A percentile compares a stretch with the other conserved stretches of the same genome.
Conservation (phyloP, 2,797 vertebrate species). For the Labeo calbasu region DNA sequence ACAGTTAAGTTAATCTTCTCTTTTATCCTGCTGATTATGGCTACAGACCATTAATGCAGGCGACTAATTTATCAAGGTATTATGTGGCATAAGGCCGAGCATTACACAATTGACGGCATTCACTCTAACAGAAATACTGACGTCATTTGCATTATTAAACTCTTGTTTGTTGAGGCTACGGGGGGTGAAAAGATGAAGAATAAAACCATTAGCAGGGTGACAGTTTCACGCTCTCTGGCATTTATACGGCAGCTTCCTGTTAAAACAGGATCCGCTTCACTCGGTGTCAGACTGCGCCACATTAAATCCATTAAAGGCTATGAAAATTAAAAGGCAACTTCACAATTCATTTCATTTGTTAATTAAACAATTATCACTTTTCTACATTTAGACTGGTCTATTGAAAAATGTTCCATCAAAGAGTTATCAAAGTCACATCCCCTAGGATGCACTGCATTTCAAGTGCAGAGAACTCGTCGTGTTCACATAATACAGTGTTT, state of each 20-base stretch:
- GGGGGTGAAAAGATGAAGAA: background rate
- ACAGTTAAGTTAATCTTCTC: constrained; percentile 33
- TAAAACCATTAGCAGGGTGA: constrained; percentile 26
- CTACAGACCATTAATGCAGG: background rate
- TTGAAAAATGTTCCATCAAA: constrained; percentile 24
- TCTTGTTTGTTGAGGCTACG: background rate
- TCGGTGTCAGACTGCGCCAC: constrained; percentile 20
- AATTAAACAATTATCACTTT: constrained; percentile 51
- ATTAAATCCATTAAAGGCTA: constrained; percentile 45
- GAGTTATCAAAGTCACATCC: constrained; percentile 46
- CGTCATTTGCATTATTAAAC: constrained; percentile 29
- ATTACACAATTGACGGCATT: background rate
- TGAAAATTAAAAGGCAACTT: constrained; percentile 44
- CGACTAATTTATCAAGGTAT: constrained; percentile 26
- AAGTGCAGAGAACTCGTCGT: background rate
- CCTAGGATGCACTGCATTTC: constrained; percentile 8
- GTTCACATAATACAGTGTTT: background rate
- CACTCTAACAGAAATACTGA: constrained; percentile 2
- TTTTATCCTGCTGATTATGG: constrained; percentile 35
- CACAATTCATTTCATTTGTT: constrained; percentile 46
- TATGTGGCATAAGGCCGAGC: background rate
- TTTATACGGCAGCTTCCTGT: constrained; percentile 43
- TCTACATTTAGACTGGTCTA: constrained; percentile 23
- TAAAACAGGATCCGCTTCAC: constrained; percentile 39
- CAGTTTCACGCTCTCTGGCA: constrained; percentile 40